phyloP scores from a whole-genome alignment of 1,140 invertebrate species.

The Delia radicum region DNA sequence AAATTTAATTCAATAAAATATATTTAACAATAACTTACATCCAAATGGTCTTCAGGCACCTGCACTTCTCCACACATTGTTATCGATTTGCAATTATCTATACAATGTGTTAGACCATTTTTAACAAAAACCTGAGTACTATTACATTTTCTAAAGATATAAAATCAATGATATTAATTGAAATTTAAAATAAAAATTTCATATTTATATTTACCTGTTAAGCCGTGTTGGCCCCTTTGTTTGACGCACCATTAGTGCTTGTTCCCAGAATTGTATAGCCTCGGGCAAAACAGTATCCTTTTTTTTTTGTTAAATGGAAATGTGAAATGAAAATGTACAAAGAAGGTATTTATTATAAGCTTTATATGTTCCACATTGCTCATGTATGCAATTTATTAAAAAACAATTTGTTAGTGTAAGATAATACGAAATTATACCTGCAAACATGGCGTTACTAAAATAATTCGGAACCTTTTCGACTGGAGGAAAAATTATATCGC shows the following conservation, averaged over 20 bases:
- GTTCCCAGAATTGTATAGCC: constrained; percentile 91
- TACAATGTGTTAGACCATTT: constrained; percentile 82
- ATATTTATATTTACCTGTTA: constrained; percentile 69
- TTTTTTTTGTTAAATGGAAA: not conserved
- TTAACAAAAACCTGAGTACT: constrained; percentile 81
- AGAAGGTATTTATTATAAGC: not conserved
- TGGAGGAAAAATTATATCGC: too few relatives aligned
- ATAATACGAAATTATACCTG: too few relatives aligned
- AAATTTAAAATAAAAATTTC: not conserved
- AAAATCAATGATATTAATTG: not conserved
- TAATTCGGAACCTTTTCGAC: too few relatives aligned
- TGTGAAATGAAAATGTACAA: constrained; percentile 8
- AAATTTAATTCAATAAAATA: not conserved
- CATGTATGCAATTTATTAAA: not conserved
- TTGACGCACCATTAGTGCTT: constrained; percentile 83
- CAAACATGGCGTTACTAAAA: too few relatives aligned
- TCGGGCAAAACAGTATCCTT: constrained; percentile 88
- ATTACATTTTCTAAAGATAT: constrained; percentile 71
- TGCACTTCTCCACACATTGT: constrained; percentile 94
- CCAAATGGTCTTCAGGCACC: constrained; percentile 89
- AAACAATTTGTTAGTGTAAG: too few relatives aligned
- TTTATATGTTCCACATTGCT: not conserved
- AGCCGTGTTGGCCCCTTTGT: constrained; percentile 81
- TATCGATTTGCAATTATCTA: constrained; percentile 75
- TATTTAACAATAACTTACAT: constrained; percentile 65